These are phyloP conservation scores for Prionailurus viverrinus DNA, from an alignment of 2,113 vertebrate species.

Conservation along the genomic window DNA sequence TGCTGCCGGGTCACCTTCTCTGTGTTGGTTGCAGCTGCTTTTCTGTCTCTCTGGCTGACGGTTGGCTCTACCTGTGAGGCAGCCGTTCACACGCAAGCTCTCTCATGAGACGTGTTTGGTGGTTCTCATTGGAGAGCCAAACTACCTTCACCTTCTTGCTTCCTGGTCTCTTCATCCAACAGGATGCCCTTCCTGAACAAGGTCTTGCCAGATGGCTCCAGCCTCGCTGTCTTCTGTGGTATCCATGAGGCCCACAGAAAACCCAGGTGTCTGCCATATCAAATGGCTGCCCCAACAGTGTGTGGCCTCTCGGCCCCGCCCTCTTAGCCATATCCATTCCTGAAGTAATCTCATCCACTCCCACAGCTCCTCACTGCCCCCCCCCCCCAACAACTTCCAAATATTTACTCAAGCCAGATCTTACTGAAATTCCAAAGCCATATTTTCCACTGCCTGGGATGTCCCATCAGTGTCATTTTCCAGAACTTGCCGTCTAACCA, in stretches of 20 bases:
- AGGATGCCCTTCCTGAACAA: neutral
- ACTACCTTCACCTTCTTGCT: neutral
- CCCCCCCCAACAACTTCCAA: neutral
- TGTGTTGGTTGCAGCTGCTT: neutral
- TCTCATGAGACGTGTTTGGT: neutral
- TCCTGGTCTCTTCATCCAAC: neutral
- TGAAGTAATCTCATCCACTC: neutral
- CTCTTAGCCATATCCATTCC: neutral
- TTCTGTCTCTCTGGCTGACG: neutral
- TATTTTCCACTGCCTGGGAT: neutral
- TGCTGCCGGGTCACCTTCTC: neutral
- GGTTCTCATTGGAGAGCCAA: neutral
- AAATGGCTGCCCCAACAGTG: neutral
- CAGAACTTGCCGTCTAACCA: neutral
- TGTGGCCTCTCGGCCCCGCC: neutral
- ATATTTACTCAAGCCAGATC: neutral
- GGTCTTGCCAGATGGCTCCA: neutral
- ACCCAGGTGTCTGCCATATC: neutral
- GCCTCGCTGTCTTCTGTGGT: neutral
- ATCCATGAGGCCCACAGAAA: neutral
- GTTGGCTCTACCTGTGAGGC: neutral
- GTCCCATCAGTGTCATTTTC: neutral
- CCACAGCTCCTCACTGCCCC: neutral
- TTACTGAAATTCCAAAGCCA: neutral
- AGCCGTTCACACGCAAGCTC: neutral